Evolutionary conservation across 2,888 invertebrate genomes (phyloP).

Genomic region (Luffia ferchaultella): DNA sequence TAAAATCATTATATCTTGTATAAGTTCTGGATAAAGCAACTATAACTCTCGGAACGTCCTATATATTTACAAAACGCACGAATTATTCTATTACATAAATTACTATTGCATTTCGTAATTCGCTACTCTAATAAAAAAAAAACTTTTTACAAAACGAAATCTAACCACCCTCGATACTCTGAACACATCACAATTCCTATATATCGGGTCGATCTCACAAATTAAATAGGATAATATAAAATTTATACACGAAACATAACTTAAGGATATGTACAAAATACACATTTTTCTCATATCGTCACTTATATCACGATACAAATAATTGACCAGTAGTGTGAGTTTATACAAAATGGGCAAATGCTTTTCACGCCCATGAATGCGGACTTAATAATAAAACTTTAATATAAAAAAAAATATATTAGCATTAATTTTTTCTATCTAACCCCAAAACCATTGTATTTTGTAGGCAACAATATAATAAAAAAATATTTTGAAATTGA

Average conservation of each 20-base stretch:
- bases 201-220: conserved; percentile 27
- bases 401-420: too few species aligned
- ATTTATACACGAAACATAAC: conserved; percentile 60
- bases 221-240: conserved; percentile 20
- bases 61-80: conserved; percentile 53
- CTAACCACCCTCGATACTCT: conserved; percentile 33
- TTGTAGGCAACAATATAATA: too few species aligned
- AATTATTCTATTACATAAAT: conserved; percentile 58
- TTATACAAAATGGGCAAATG: too few species aligned
- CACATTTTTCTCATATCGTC: conserved; percentile 50
- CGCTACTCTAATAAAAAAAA: conserved; percentile 47
- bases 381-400: too few species aligned
- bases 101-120: conserved; percentile 62
- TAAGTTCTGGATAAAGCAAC: conserved; percentile 22
- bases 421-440: too few species aligned
- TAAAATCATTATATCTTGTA: conserved; percentile 10
- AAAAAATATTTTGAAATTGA: too few species aligned
- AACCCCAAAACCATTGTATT: too few species aligned
- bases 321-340: too few species aligned
- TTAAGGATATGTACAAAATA: conserved; percentile 61
- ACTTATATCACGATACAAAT: too few species aligned
- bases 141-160: conserved; percentile 32
- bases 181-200: conserved; percentile 62
- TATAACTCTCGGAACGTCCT: conserved; percentile 26
- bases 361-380: too few species aligned